Evolutionary conservation across 2,797 vertebrate species (phyloP), one percentile per base, ranked within the genome.

Genomic region (Sebastes umbrosus): DNA sequence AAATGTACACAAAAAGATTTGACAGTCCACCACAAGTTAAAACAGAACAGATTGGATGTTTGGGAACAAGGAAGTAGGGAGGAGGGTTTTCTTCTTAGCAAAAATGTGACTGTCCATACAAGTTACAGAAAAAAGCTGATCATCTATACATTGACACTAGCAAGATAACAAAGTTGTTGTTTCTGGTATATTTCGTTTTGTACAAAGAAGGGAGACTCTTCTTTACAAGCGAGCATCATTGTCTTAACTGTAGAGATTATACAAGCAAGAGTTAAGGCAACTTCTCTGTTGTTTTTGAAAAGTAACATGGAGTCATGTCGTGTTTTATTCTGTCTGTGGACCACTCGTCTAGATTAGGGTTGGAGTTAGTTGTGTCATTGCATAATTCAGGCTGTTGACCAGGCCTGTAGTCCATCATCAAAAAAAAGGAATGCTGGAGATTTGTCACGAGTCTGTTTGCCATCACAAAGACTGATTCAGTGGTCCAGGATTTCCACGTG

Each of bases 191-290:
- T 92, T 92, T 94, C 79, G 68, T 94, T 95, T 93, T 95, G 88
- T 95, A 96, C 94, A 96, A 96, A 96, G 94, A 91, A 91, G 87
- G 80, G 83, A 81, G 78, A 83, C 82, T 93, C 83, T 79, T 90
- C 86, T 91, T 93, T 83, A 90, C 89, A 93, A 93, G 93, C 84
- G 84, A 93, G 92, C 84, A 80, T 94, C 94, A 92, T 93, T 91
- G 92, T 95, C 94, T 93, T 93, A 93, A 94, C 93, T 91, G 90
- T 83, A 84, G 88, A 92, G 93, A 96, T 93, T 95, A 95, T 94
- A 94, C 93, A 95, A 95, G 95, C 95, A 93, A 95, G 93, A 95
- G 91, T 95, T 97, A 96, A 96, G 96, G 96, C 95, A 96, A 95
- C 94, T 94, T 95, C 92, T 93, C 92, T 91, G 92, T 94, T 95